These are phyloP conservation scores for Cyanoliseus patagonus DNA, from an alignment of 2,113 vertebrate species.

Conservation along the genomic window DNA sequence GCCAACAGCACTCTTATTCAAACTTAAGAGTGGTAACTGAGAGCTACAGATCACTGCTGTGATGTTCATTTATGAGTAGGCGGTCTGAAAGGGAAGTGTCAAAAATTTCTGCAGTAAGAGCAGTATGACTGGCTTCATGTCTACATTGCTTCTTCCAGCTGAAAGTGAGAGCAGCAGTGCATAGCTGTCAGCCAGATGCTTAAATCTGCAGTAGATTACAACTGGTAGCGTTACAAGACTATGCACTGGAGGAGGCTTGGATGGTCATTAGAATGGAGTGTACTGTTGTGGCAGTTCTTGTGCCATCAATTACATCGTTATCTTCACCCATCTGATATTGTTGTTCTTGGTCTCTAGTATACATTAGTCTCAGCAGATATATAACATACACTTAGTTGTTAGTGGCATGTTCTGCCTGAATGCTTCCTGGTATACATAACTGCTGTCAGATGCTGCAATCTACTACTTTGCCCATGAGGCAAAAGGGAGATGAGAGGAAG, in stretches of 20 bases:
- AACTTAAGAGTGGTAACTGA: background rate
- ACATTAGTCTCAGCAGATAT: background rate
- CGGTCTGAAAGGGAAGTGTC: background rate
- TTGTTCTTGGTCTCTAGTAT: too few species aligned
- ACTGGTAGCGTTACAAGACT: background rate
- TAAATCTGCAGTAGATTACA: background rate
- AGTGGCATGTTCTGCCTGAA: background rate
- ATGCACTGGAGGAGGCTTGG: background rate
- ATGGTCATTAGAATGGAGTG: background rate
- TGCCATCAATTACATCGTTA: background rate
- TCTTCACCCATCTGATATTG: fast-evolving
- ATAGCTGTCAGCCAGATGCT: background rate
- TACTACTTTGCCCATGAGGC: background rate
- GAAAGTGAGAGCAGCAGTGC: background rate
- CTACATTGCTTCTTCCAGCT: background rate
- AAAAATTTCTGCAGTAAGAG: background rate
- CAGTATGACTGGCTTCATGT: background rate
- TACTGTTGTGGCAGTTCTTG: background rate
- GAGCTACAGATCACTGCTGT: background rate
- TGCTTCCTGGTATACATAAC: fast-evolving
- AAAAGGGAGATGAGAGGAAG: background rate
- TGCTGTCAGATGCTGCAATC: background rate
- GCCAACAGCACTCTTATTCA: background rate
- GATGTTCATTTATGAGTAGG: background rate
- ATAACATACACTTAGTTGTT: background rate